A percentile compares a stretch with the other conserved stretches of the same genome.
Evolutionary conservation across 2,797 vertebrate species (phyloP).

Genomic region (Luscinia luscinia): DNA sequence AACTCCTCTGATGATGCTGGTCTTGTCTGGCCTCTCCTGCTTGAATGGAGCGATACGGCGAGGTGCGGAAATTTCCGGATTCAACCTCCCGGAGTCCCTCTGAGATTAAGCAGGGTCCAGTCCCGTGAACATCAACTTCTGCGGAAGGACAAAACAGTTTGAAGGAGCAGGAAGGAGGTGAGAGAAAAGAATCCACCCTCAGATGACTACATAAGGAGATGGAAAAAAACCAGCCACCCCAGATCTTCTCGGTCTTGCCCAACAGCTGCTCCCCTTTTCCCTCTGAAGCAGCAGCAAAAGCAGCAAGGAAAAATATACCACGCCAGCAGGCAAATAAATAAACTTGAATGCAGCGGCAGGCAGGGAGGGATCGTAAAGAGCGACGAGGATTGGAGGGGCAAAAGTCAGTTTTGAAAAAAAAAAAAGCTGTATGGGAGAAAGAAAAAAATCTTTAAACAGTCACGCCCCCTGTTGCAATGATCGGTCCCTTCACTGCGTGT

Average conservation of each 20-base stretch:
- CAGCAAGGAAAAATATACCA: constrained; percentile 55
- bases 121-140: constrained; percentile 78
- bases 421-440: constrained; percentile 46
- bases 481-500: constrained; percentile 61
- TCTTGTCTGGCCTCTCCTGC: constrained; percentile 42
- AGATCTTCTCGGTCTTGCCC: constrained; percentile 45
- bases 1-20: constrained; percentile 50
- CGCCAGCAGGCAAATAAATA: constrained; percentile 68
- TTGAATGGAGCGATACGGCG: not conserved
- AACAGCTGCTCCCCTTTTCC: constrained; percentile 66
- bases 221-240: not conserved
- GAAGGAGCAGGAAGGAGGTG: not conserved
- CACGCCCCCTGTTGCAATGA: constrained; percentile 78
- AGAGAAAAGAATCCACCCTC: constrained; percentile 50
- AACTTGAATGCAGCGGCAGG: constrained; percentile 76
- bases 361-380: constrained; percentile 56
- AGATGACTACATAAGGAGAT: constrained; percentile 71
- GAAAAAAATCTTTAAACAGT: constrained; percentile 59
- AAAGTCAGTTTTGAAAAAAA: constrained; percentile 69
- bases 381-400: constrained; percentile 71
- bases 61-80: constrained; percentile 41
- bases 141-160: constrained; percentile 76
- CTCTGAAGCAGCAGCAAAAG: constrained; percentile 38
- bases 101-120: constrained; percentile 55
- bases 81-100: constrained; percentile 60